Percentiles rank a stretch among this genome's conserved stretches.
Conservation (phyloP, 2,797 vertebrate species). For the Okamejei kenojei region DNA sequence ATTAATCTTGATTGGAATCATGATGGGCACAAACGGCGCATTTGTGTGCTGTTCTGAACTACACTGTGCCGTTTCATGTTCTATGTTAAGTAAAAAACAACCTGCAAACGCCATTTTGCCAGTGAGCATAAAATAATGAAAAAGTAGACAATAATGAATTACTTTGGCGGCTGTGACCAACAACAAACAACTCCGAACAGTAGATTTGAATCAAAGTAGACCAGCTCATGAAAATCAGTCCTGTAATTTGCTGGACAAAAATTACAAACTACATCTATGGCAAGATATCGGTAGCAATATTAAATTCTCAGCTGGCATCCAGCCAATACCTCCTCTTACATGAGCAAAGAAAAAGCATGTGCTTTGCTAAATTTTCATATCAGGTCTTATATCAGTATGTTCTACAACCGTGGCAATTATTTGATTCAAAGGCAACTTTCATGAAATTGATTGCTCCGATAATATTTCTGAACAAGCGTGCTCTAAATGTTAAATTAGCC, state of each 20-base stretch:
- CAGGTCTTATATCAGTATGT: too few species aligned
- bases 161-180: neutral
- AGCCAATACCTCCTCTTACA: neutral
- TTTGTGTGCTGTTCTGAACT: too few species aligned
- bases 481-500: neutral
- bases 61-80: too few species aligned
- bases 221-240: neutral
- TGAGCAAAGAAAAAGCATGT: constrained; percentile 4
- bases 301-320: neutral
- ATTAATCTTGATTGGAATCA: too few species aligned
- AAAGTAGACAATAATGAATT: neutral
- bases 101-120: too few species aligned
- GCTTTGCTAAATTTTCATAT: neutral
- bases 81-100: too few species aligned
- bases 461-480: neutral
- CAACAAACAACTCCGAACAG: neutral
- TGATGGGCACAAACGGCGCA: too few species aligned
- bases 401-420: neutral
- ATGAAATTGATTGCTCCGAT: neutral
- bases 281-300: too few species aligned
- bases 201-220: neutral
- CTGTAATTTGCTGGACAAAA: neutral
- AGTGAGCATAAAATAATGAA: neutral
- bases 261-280: neutral
- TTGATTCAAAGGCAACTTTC: neutral